Evolutionary conservation across 1,140 invertebrate genomes (phyloP).

Genomic region (Drosophila miranda): DNA sequence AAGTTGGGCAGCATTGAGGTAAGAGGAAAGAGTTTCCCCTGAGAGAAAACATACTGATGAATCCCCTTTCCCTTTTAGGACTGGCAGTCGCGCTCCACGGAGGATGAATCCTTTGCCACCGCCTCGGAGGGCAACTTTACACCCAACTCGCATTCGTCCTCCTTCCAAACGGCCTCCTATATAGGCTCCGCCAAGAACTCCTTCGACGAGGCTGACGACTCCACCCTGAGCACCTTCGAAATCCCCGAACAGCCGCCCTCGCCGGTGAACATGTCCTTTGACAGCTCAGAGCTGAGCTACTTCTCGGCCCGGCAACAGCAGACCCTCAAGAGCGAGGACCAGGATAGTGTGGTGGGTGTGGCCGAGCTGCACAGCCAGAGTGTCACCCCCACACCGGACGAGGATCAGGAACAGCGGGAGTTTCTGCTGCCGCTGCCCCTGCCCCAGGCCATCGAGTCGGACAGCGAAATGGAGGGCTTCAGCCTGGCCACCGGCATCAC

Average conservation of each 20-base stretch:
- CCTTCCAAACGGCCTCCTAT: constrained; percentile 86
- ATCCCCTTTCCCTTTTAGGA: constrained; percentile 54
- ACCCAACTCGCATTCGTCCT: constrained; percentile 86
- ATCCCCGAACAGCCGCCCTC: constrained; percentile 69
- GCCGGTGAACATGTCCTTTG: constrained; percentile 74
- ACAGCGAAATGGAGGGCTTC: constrained; percentile 73
- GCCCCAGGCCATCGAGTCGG: constrained; percentile 68
- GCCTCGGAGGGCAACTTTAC: constrained; percentile 87
- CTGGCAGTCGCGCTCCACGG: constrained; percentile 81
- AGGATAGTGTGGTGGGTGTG: constrained; percentile 66
- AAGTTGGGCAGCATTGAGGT: constrained; percentile 76
- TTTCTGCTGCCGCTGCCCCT: constrained; percentile 28
- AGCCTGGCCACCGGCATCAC: constrained; percentile 44
- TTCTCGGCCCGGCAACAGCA: constrained; percentile 59
- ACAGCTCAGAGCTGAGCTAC: constrained; percentile 79
- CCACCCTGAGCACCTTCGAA: constrained; percentile 70
- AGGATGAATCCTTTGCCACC: constrained; percentile 86
- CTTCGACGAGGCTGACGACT: constrained; percentile 77
- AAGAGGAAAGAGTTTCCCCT: constrained; percentile 4
- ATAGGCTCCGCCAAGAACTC: constrained; percentile 83
- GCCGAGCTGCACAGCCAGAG: constrained; percentile 75
- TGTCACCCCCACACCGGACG: constrained; percentile 72
- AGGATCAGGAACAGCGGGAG: constrained; percentile 40
- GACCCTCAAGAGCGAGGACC: constrained; percentile 44
- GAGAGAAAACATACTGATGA: background rate